phyloP scores from a whole-genome alignment of 2,113 vertebrate species.

The Tringa solitaria region DNA sequence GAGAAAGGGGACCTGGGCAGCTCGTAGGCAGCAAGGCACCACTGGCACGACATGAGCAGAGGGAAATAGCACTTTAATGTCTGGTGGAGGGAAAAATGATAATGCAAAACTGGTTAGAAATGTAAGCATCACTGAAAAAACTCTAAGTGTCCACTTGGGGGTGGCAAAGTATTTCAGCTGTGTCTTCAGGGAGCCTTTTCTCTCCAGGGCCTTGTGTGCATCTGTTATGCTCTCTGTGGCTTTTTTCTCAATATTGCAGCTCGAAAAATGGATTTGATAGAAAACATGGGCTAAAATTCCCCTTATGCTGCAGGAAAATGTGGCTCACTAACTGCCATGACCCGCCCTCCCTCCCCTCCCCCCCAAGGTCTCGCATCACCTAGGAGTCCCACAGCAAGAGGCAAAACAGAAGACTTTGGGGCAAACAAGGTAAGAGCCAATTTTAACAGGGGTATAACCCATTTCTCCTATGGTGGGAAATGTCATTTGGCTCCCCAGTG shows the following conservation, averaged over 20 bases:
- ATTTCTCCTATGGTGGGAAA: background rate
- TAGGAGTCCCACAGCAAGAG: background rate
- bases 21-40: background rate
- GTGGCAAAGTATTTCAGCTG: slow-evolving; percentile 63
- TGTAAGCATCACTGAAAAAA: background rate
- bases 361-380: fast-evolving
- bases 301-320: background rate
- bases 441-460: background rate
- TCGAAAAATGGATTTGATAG: background rate
- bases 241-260: background rate
- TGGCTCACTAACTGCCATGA: background rate
- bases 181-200: slow-evolving; percentile 24
- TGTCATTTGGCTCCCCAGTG: background rate
- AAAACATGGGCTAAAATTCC: background rate
- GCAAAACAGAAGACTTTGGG: background rate
- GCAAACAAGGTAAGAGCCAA: background rate
- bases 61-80: background rate
- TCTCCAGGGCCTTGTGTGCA: background rate
- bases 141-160: slow-evolving; percentile 63
- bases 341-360: too few relatives aligned
- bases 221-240: background rate
- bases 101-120: background rate
- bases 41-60: background rate
- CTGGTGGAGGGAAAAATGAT: background rate
- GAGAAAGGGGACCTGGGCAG: background rate